phyloP scores from a whole-genome alignment of 2,797 vertebrate species.

The Hydrophis major region DNA sequence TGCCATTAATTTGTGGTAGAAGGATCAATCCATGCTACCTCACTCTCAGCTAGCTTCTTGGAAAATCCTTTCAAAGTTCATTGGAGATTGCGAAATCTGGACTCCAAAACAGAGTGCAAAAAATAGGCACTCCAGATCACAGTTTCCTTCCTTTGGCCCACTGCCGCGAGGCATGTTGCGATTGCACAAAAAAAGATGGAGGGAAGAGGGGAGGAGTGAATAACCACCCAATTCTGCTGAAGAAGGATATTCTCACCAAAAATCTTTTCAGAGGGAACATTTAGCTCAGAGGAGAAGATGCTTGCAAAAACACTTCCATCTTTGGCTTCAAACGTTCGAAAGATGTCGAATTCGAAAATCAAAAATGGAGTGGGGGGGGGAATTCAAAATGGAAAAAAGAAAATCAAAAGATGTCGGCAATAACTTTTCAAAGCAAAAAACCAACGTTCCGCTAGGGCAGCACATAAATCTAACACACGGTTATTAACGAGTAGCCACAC shows the following conservation, averaged over 20 bases:
- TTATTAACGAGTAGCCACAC: neutral
- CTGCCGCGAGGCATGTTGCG: constrained; percentile 49
- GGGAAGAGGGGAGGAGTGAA: neutral
- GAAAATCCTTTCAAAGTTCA: constrained; percentile 25
- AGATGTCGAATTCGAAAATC: neutral
- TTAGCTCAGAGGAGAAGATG: neutral
- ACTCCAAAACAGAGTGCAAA: constrained; percentile 64
- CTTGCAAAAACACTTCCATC: neutral
- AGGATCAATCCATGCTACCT: neutral
- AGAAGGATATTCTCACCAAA: constrained; percentile 61
- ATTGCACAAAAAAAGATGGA: constrained; percentile 16
- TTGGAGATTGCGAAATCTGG: constrained; percentile 64
- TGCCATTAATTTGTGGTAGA: too few species aligned
- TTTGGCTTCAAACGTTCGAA: neutral
- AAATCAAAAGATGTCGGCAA: neutral
- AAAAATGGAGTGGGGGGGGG: neutral
- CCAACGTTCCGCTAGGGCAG: neutral
- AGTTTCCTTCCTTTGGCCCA: constrained; percentile 71
- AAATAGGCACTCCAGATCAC: constrained; percentile 69
- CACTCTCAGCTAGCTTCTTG: constrained; percentile 2
- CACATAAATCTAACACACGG: neutral
- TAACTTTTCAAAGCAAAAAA: neutral
- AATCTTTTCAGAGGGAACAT: constrained; percentile 37
- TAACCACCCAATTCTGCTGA: constrained; percentile 62
- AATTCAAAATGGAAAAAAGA: neutral